Base-by-base conservation (phyloP, 2,888 invertebrate species). In the Drosophila percnosoma region DNA sequence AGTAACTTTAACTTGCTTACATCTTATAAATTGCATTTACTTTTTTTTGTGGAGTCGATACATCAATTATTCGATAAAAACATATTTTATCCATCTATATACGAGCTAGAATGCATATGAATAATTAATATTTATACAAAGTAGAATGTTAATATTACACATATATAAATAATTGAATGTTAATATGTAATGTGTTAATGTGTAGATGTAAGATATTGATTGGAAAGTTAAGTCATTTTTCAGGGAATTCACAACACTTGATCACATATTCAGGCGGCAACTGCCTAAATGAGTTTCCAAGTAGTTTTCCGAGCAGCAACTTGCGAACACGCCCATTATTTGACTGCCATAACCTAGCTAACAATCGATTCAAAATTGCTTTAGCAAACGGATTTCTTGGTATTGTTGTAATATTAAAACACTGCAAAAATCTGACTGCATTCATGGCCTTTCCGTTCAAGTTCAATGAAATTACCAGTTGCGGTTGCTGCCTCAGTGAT, bases 391-490 rank as follows among this genome's bases (percentile, higher is more conserved):
- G 74, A 89, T 87, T 85, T 87, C 85, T 89, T 73, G 76, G 87
- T 88, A 88, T 78, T 73, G 71, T 80, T 73, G 71, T 69, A 61
- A 80, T 80, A 83, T 78, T 78, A 81, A 86, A 79, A 78, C 83
- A 81, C 88, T 74, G 71, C 77, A 79, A 76, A 84, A 84, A 83
- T 84, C 89, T 84, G 89, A 82, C 78, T 87, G 73, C 68, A 86
- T 87, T 79, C 78, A 78, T 73, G 78, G 78, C 80, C 80, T 78
- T 80, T 78, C 75, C 87, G 89, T 89, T 86, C 90, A 88, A 90
- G 88, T 88, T 88, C 88, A 90, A 88, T 89, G 87, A 90, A 88
- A 88, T 88, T 89, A 84, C 86, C 76, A 83, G 90, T 89, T 89
- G 85, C 70, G 73, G 89, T 83, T 78, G 72, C 73, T 75, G 82